Evolutionary conservation across 2,888 invertebrate genomes (phyloP).

Genomic region (Mactromeris polynyma): DNA sequence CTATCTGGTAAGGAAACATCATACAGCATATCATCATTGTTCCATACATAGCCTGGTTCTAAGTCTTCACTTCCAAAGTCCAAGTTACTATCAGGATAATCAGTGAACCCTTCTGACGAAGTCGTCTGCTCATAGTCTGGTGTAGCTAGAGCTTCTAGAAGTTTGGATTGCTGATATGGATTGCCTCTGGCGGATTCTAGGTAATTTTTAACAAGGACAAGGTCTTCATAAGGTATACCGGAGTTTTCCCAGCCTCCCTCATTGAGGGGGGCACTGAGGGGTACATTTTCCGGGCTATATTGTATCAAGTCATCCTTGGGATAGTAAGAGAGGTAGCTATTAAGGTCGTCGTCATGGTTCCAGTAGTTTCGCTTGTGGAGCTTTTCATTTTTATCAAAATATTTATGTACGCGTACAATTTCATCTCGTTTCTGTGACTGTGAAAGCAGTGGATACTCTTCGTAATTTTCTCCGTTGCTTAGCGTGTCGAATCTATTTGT

Average conservation of each 20-base stretch:
- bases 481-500: slow-evolving; percentile 11
- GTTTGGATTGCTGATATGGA: slow-evolving; percentile 22
- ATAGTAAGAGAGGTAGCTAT: slow-evolving; percentile 60
- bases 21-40: slow-evolving; percentile 33
- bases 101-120: slow-evolving; percentile 2
- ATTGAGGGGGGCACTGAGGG: not conserved
- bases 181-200: slow-evolving; percentile 28
- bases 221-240: slow-evolving; percentile 54
- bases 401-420: slow-evolving; percentile 75
- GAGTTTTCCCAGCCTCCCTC: slow-evolving; percentile 57
- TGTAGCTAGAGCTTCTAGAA: slow-evolving; percentile 41
- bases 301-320: slow-evolving; percentile 52
- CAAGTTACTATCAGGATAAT: slow-evolving; percentile 13
- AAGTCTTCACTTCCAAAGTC: slow-evolving; percentile 24
- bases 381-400: slow-evolving; percentile 74
- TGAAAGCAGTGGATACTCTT: slow-evolving; percentile 22
- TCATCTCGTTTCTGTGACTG: slow-evolving; percentile 72
- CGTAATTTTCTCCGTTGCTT: not conserved
- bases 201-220: slow-evolving; percentile 48
- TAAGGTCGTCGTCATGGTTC: not conserved
- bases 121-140: not conserved
- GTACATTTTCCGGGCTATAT: slow-evolving; percentile 10
- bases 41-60: slow-evolving; percentile 57
- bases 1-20: not conserved
- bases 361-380: slow-evolving; percentile 56